Percentiles rank a stretch among this genome's conserved stretches.
Conservation (phyloP, 2,888 invertebrate genomes). For the Epirrhoe tristata region DNA sequence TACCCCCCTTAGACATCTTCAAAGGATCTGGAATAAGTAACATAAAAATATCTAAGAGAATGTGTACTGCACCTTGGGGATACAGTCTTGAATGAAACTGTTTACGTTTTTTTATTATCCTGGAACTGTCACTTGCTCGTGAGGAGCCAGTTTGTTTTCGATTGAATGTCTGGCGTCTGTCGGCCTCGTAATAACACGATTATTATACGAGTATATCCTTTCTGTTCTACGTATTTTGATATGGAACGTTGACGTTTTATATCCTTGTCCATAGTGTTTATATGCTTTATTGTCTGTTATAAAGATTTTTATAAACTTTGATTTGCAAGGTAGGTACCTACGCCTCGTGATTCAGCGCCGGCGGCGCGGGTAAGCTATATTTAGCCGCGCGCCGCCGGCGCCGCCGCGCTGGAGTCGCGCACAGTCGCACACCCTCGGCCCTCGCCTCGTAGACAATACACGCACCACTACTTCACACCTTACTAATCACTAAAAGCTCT, state of each 20-base stretch:
- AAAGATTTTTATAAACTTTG: neutral
- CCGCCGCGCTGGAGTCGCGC: constrained; percentile 2
- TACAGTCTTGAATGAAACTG: too few species aligned
- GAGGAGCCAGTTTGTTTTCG: neutral
- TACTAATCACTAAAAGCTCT: neutral
- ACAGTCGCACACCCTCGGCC: neutral
- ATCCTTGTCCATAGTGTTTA: neutral
- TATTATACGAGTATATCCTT: neutral
- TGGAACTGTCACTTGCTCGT: neutral
- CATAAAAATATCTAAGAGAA: too few species aligned
- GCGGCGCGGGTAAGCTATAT: neutral
- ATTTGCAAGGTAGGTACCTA: neutral
- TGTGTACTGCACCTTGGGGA: too few species aligned
- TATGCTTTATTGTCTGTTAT: neutral
- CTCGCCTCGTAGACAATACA: neutral
- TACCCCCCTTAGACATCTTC: too few species aligned
- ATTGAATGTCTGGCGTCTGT: constrained; percentile 1
- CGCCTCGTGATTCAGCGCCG: neutral
- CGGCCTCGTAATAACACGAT: neutral
- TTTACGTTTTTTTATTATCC: too few species aligned
- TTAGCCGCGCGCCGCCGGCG: neutral
- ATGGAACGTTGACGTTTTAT: neutral
- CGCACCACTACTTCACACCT: neutral
- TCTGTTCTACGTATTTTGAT: neutral
- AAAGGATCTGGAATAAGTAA: too few species aligned